Base-by-base conservation (phyloP, 2,797 vertebrate genomes). In the Menidia menidia region DNA sequence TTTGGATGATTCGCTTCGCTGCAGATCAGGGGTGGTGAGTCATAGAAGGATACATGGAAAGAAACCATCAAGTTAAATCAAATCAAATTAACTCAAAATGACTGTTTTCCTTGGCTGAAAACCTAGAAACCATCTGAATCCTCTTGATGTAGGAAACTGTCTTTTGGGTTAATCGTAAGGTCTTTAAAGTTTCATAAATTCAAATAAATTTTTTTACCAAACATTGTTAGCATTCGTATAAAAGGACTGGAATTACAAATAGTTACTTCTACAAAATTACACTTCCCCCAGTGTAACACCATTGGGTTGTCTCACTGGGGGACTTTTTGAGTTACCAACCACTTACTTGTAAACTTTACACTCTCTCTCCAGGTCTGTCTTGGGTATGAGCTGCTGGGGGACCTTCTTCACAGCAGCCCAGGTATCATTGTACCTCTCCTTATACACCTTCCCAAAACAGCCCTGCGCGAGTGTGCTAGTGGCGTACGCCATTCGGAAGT, bases 391-490 rank as follows among this genome's bases (percentile, higher is more conserved):
- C 0, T 82, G 44, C 0, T 87, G 41, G 0, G 93, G 94, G 8
- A 94, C 92, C 60, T 72, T 94, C 82, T 94, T 94, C 13, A 94
- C 0, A 0, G 93, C 93, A 25, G 94, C 93, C 92, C 92, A 93
- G 9, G 81, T 74, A 2, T 90, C 92, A 0, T 90, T 80, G 77
- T 88, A 93, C 54, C 89, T 90, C 78, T 92, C 64, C 42, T 73
- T 92, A 76, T 94, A 94, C n/a, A 94, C 76, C 66, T 95, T 94
- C 59, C 94, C 94, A 59, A 94, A 94, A 62, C 88, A 92, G 70
- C 93, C 94, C 56, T 81, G 9, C 11, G 92, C 94, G 2, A 94
- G 44, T 0, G 94, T 94, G 14, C 45, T 43, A 3, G 91, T 92
- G 33, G 90, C 90, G 65, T 83, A 89, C 4, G 91, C 93, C 93